A percentile compares a stretch with the other conserved stretches of the same genome.
Evolutionary conservation across 2,113 vertebrate species (phyloP).

Genomic region (Laterallus jamaicensis): DNA sequence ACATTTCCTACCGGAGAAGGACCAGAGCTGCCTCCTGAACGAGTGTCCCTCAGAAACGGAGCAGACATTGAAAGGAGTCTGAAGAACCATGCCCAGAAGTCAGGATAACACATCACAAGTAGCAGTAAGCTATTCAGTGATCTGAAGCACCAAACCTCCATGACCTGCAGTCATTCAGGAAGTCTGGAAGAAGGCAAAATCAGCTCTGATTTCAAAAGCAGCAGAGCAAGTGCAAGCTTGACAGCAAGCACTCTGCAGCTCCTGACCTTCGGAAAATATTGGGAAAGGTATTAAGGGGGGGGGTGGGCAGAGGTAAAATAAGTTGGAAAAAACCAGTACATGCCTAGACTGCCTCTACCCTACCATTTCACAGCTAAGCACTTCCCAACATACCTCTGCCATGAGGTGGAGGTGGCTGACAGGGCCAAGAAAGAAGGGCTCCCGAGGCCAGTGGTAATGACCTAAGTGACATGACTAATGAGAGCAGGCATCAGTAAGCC

Average conservation of each 20-base stretch:
- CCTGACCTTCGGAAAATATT: neutral
- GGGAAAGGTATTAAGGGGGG: neutral
- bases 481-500: neutral
- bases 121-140: neutral
- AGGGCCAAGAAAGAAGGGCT: neutral
- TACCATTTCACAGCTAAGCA: neutral
- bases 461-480: neutral
- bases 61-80: neutral
- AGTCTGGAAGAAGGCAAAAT: neutral
- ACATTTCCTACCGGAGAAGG: neutral
- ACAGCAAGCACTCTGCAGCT: neutral
- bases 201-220: conserved; percentile 39
- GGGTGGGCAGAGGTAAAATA: no score
- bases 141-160: neutral
- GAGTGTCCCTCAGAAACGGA: neutral
- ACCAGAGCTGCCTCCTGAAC: neutral
- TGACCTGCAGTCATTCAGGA: neutral
- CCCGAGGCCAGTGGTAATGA: neutral
- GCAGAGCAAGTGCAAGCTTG: conserved; percentile 38
- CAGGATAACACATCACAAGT: neutral
- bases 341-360: neutral
- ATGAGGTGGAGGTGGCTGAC: neutral
- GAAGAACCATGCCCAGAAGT: neutral
- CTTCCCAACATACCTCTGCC: neutral
- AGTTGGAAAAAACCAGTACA: neutral